These are phyloP conservation scores for Drosophila kambysellisi DNA, from an alignment of 2,888 invertebrate species.

Conservation along the genomic window DNA sequence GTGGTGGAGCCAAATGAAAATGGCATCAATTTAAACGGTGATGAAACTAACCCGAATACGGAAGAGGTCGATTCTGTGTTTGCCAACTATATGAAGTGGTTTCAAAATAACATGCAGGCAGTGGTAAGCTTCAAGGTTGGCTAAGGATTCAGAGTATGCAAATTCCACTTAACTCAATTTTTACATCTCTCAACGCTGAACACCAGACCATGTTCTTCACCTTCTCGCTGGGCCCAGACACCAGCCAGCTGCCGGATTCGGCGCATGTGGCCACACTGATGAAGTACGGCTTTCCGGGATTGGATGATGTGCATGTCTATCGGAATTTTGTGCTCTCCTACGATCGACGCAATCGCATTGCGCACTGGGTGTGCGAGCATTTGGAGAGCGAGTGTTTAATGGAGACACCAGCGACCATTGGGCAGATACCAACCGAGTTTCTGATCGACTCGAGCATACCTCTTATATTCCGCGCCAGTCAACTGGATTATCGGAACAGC, in stretches of 20 bases:
- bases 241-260: conserved; percentile 3
- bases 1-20: no score
- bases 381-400: conserved; percentile 86
- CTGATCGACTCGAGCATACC: conserved; percentile 87
- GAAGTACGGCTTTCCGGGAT: conserved; percentile 96
- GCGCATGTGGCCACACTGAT: conserved; percentile 89
- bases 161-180: not conserved
- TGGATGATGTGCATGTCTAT: conserved; percentile 93
- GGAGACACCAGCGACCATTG: conserved; percentile 46
- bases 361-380: conserved; percentile 98
- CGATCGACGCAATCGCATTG: conserved; percentile 92
- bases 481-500: conserved; percentile 92
- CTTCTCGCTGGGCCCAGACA: conserved; percentile 31
- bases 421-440: conserved; percentile 27
- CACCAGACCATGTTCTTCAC: conserved; percentile 55
- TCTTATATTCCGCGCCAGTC: conserved; percentile 91
- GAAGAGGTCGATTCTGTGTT: conserved; percentile 30
- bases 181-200: not conserved
- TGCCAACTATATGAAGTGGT: conserved; percentile 45
- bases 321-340: conserved; percentile 96
- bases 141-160: not conserved
- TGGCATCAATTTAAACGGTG: not conserved
- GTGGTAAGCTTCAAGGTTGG: conserved; percentile 28
- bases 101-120: conserved; percentile 43
- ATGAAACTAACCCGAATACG: not conserved